Conservation (phyloP, 2,113 vertebrate genomes). For the Himantopus leucocephalus region DNA sequence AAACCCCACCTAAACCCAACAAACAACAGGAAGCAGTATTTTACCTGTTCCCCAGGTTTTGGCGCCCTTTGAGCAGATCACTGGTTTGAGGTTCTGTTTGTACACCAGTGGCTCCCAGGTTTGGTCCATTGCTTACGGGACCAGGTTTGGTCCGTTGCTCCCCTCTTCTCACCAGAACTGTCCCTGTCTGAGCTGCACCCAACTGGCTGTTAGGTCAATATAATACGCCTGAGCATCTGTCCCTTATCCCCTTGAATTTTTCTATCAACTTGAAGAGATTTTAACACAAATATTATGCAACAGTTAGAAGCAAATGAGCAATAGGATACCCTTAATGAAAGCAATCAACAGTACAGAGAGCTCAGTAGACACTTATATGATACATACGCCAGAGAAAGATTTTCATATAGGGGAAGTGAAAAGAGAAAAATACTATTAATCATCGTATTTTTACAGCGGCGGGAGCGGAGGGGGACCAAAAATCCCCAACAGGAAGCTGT, state of each 20-base stretch:
- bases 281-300: background rate
- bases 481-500: background rate
- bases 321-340: background rate
- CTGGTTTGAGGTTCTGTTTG: background rate
- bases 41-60: background rate
- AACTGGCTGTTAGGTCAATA: background rate
- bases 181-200: background rate
- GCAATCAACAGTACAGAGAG: background rate
- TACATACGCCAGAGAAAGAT: background rate
- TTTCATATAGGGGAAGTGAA: background rate
- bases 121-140: background rate
- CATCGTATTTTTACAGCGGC: background rate
- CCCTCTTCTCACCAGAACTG: background rate
- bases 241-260: background rate
- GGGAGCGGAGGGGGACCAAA: background rate
- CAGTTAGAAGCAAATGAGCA: background rate
- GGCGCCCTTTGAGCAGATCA: background rate
- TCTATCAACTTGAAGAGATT: background rate
- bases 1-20: background rate
- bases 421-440: background rate
- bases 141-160: background rate
- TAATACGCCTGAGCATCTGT: background rate
- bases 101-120: background rate
- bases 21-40: background rate
- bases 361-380: background rate